phyloP scores from a whole-genome alignment of 2,888 invertebrate species.

The Drosophila falleni region DNA sequence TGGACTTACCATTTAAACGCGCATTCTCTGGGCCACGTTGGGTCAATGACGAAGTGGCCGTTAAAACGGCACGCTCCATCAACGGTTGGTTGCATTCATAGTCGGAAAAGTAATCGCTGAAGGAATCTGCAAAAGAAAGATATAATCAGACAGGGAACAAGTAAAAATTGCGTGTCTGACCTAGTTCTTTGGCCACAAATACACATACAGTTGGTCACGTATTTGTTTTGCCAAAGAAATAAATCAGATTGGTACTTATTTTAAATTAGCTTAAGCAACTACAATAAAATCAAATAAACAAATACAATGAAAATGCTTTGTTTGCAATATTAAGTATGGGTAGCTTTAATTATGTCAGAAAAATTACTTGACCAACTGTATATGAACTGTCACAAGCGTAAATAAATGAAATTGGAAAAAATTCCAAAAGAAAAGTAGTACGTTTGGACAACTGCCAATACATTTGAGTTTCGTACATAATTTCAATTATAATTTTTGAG shows the following conservation, averaged over 20 bases:
- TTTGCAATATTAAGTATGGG: not conserved
- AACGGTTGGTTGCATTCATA: conserved; percentile 94
- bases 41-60: conserved; percentile 92
- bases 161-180: conserved; percentile 47
- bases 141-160: conserved; percentile 20
- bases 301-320: not conserved
- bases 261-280: not conserved
- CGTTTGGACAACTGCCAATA: conserved; percentile 65
- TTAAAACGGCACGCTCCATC: conserved; percentile 90
- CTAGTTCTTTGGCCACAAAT: conserved; percentile 37
- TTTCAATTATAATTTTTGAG: conserved; percentile 48
- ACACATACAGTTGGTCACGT: conserved; percentile 23
- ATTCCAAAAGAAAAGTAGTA: conserved; percentile 30
- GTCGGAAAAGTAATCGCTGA: conserved; percentile 85
- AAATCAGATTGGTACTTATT: not conserved
- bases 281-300: too few relatives aligned
- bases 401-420: conserved; percentile 58
- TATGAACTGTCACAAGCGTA: conserved; percentile 60
- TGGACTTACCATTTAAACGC: conserved; percentile 91
- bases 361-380: not conserved
- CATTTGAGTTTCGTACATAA: conserved; percentile 32
- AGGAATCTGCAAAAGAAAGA: conserved; percentile 78
- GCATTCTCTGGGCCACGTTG: conserved; percentile 95
- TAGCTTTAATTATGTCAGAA: not conserved
- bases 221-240: not conserved